Conservation (phyloP, 1,140 invertebrate species). For the Ceratoteleas bidentatus region DNA sequence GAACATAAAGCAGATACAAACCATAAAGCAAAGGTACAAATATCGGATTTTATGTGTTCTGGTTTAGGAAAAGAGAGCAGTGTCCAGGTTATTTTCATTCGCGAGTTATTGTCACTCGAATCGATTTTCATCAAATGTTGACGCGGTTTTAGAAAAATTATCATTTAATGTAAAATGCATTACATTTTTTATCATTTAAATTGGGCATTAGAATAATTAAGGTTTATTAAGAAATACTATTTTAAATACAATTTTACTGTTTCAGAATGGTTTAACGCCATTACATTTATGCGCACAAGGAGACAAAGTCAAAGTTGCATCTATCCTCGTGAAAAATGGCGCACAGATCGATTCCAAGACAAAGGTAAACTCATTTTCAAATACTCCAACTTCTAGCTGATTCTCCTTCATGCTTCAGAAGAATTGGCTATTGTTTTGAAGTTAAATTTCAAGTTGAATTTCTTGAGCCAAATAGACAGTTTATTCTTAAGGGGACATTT, state of each 20-base stretch:
- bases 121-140: no score
- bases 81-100: no score
- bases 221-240: neutral
- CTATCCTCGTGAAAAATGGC: conserved; percentile 90
- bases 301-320: conserved; percentile 93
- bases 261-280: conserved; percentile 92
- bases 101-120: no score
- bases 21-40: conserved; percentile 88
- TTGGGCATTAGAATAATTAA: neutral
- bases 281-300: conserved; percentile 96
- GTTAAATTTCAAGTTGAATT: no score
- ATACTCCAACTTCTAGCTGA: no score
- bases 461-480: no score
- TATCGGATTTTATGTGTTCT: conserved; percentile 17
- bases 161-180: no score
- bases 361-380: conserved; percentile 82
- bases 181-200: no score
- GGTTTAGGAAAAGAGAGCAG: no score
- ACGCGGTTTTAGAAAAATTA: no score
- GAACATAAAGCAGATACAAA: conserved; percentile 94
- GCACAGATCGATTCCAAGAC: conserved; percentile 91
- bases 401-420: neutral
- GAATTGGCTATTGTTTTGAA: conserved; percentile 19
- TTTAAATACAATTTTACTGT: conserved; percentile 20
- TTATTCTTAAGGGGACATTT: no score